These are phyloP conservation scores for Phaetusa simplex DNA, from an alignment of 2,113 vertebrate species.

Conservation along the genomic window DNA sequence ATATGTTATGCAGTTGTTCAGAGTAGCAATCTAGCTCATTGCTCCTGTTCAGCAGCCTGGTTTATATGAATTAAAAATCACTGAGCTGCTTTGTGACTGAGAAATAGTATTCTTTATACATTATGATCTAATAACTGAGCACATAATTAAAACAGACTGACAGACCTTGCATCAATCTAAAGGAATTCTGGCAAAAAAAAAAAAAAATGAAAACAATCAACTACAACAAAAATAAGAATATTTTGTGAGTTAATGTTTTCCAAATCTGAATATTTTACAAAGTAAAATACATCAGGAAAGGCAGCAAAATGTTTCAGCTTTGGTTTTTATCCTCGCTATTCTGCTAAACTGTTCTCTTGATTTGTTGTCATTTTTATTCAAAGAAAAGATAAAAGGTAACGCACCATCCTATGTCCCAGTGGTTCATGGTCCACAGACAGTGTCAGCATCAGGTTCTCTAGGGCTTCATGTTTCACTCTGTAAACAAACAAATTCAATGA, in stretches of 20 bases:
- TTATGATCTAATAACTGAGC: not conserved
- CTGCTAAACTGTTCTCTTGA: not conserved
- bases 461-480: not conserved
- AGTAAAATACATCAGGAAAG: not conserved
- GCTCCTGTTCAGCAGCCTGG: not conserved
- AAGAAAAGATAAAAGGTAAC: not conserved
- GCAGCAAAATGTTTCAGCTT: not conserved
- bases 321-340: not conserved
- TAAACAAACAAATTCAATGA: not conserved
- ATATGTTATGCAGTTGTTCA: not conserved
- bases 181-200: not conserved
- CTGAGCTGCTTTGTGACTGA: not conserved
- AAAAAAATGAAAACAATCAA: not conserved
- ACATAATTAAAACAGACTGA: not conserved
- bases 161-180: not conserved
- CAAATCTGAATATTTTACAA: not conserved
- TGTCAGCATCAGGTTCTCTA: not conserved
- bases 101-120: not conserved
- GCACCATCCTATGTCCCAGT: not conserved
- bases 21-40: not conserved
- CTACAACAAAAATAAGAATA: not conserved
- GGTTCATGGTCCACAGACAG: not conserved
- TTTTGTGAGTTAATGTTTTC: not conserved
- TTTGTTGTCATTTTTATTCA: not conserved
- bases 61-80: slow-evolving; percentile 5